A percentile compares a stretch with the other conserved stretches of the same genome.
phyloP scores from a whole-genome alignment of 2,113 vertebrate species.

The Euleptes europaea region DNA sequence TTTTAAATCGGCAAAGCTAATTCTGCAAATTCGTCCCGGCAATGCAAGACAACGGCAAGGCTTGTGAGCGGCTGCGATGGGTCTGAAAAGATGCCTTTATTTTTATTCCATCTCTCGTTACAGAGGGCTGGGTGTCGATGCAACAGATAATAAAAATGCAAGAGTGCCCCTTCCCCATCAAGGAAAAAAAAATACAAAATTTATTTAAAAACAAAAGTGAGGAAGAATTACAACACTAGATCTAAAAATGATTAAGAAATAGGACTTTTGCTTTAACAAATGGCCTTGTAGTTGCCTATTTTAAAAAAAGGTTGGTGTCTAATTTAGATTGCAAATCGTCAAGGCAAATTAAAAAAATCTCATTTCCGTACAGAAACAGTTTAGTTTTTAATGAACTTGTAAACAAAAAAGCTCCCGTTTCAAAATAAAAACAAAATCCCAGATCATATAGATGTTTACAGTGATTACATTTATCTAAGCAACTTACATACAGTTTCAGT shows the following conservation, averaged over 20 bases:
- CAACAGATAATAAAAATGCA: slow-evolving; percentile 69
- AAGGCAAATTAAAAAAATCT: slow-evolving; percentile 76
- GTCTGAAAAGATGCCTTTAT: slow-evolving; percentile 67
- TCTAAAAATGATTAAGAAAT: slow-evolving; percentile 77
- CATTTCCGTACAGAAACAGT: slow-evolving; percentile 81
- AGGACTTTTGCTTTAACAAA: slow-evolving; percentile 74
- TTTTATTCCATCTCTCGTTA: slow-evolving; percentile 47
- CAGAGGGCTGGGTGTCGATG: slow-evolving; percentile 70
- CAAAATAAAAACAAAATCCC: slow-evolving; percentile 84
- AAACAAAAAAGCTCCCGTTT: slow-evolving; percentile 86
- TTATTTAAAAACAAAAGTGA: slow-evolving; percentile 74
- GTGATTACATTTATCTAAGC: slow-evolving; percentile 91
- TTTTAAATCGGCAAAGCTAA: slow-evolving; percentile 56
- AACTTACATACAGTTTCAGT: slow-evolving; percentile 92
- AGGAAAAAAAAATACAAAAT: slow-evolving; percentile 73
- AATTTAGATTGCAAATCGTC: slow-evolving; percentile 77
- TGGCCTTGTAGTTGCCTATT: slow-evolving; percentile 72
- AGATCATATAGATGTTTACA: slow-evolving; percentile 88
- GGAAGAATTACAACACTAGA: slow-evolving; percentile 73
- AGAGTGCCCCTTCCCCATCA: slow-evolving; percentile 73
- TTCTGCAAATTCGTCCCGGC: slow-evolving; percentile 68
- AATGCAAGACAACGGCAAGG: slow-evolving; percentile 50
- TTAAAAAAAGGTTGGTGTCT: slow-evolving; percentile 68
- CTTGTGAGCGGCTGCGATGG: slow-evolving; percentile 52
- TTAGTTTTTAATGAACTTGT: slow-evolving; percentile 87